Evolutionary conservation across 2,888 invertebrate genomes (phyloP).

Genomic region (Automeris io): DNA sequence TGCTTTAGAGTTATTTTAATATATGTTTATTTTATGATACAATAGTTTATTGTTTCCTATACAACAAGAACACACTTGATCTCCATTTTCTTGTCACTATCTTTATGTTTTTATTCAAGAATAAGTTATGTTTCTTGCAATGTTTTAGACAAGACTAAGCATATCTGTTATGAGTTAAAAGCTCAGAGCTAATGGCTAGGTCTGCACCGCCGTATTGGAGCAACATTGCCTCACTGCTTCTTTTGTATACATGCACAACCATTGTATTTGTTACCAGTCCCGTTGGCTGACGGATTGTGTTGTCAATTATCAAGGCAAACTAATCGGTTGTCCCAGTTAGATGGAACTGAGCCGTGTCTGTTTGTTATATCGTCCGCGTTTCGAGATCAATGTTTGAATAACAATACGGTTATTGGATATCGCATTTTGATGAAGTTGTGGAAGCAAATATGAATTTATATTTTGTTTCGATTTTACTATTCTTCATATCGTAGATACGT

Average conservation of each 20-base stretch:
- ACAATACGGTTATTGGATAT: conserved; percentile 7
- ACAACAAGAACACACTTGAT: too few relatives aligned
- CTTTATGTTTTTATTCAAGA: too few relatives aligned
- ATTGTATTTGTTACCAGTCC: conserved; percentile 18
- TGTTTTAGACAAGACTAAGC: too few relatives aligned
- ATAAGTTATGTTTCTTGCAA: too few relatives aligned
- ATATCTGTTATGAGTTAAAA: too few relatives aligned
- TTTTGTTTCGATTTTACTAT: background rate
- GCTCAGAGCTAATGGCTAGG: too few relatives aligned
- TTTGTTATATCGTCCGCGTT: conserved; percentile 3
- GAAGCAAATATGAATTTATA: background rate
- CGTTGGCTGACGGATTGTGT: conserved; percentile 12
- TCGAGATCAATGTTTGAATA: conserved; percentile 2
- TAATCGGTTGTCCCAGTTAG: conserved; percentile 21
- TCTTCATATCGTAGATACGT: too few relatives aligned
- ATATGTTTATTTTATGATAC: too few relatives aligned
- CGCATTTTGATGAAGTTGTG: background rate
- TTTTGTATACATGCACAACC: background rate
- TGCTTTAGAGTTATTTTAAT: too few relatives aligned
- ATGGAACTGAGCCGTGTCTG: conserved; percentile 4
- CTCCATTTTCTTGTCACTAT: too few relatives aligned
- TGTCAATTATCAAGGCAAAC: conserved; percentile 33
- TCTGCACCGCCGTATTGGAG: too few relatives aligned
- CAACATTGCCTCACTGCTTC: background rate
- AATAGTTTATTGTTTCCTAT: too few relatives aligned